Base-by-base conservation (phyloP, 1,140 invertebrate genomes). In the Leucophenga varia region DNA sequence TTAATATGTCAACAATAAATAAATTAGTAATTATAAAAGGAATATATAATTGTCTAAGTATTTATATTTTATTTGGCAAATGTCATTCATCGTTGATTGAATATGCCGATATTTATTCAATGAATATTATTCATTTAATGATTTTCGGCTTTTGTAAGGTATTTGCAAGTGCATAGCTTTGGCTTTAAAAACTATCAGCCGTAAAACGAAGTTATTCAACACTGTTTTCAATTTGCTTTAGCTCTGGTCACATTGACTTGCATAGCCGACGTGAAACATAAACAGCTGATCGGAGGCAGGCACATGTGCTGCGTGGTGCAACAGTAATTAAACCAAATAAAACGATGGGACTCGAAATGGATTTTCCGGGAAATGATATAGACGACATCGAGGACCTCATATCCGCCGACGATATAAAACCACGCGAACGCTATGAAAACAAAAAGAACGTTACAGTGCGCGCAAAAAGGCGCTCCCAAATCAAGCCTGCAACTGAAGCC, bases 341-440 rank as follows among this genome's bases (percentile, higher is more conserved):
- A n/a, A n/a, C n/a, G n/a, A n/a, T n/a, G n/a, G n/a, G n/a, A n/a
- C n/a, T n/a, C n/a, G n/a, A n/a, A n/a, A n/a, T n/a, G n/a, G 46
- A 68, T 30, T 49, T 67, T 1, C 59, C 63, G 2, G 59, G 64
- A 3, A 44, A 57, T 46, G 59, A 67, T 39, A 68, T 75, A 34
- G 73, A 72, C 44, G 89, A 91, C 77, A 90, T 90, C 46, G 88
- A 90, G 76, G 89, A 91, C 79, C 77, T 91, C 42, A 86, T 90
- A 76, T 84, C 83, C 16, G 81, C 86, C 0, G 84, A 89, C 64
- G 87, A 90, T 64, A 84, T 90, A 28, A 86, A 83, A 22, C 86
- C 86, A 0, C 88, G 88, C 60, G 81, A 88, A 55, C 77, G 86
- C 56, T 88, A 88, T 61, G 82, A 81, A 43, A 83, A 79, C 49